A percentile compares a stretch with the other conserved stretches of the same genome.
phyloP scores from a whole-genome alignment of 1,140 invertebrate species.

The Psix sp. region DNA sequence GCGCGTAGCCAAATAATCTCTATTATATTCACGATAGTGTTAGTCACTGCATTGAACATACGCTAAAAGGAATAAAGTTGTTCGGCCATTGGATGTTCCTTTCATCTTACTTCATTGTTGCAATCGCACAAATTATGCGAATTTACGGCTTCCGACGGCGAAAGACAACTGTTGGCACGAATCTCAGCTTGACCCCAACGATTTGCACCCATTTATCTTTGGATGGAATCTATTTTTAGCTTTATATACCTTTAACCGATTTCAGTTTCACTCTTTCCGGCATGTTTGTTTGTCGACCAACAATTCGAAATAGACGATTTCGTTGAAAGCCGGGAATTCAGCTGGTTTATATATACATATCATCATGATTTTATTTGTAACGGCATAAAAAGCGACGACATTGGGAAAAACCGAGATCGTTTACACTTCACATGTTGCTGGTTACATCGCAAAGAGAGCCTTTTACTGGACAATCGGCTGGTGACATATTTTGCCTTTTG shows the following conservation, averaged over 20 bases:
- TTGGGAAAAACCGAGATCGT: too few relatives aligned
- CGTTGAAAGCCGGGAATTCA: too few relatives aligned
- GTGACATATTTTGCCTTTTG: not conserved
- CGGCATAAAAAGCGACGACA: too few relatives aligned
- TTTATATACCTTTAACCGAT: conserved; percentile 15
- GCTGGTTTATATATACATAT: too few relatives aligned
- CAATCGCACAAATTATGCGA: conserved; percentile 47
- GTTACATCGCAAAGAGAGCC: too few relatives aligned
- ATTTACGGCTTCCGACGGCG: conserved; percentile 28
- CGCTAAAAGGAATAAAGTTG: conserved; percentile 33
- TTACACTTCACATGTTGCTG: too few relatives aligned
- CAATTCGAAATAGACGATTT: too few relatives aligned
- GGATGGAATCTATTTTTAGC: conserved; percentile 10
- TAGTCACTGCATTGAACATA: conserved; percentile 36
- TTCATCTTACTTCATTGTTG: conserved; percentile 48
- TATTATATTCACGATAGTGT: conserved; percentile 38
- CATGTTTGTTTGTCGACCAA: too few relatives aligned
- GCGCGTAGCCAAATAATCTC: conserved; percentile 52
- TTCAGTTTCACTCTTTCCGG: too few relatives aligned
- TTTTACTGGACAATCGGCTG: too few relatives aligned
- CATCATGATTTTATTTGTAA: too few relatives aligned
- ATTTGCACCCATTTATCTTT: conserved; percentile 23
- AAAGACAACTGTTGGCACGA: conserved; percentile 27
- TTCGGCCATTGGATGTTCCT: conserved; percentile 33
- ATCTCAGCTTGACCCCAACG: conserved; percentile 16